phyloP scores from a whole-genome alignment of 2,113 vertebrate species.

The Gavia stellata region DNA sequence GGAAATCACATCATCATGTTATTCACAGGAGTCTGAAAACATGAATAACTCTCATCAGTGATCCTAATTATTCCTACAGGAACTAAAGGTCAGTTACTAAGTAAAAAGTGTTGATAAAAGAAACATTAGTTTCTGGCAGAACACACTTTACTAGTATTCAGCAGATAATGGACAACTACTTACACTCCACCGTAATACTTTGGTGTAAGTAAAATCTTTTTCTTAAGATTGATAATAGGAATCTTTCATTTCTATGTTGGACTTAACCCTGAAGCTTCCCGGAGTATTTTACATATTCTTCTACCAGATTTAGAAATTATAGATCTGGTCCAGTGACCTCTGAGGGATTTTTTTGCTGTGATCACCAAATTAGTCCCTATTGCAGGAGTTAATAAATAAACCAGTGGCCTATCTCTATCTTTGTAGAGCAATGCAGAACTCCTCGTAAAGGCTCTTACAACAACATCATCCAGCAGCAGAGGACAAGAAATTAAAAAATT shows the following conservation, averaged over 20 bases:
- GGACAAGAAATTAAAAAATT: background rate
- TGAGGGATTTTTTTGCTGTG: background rate
- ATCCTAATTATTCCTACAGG: conserved; percentile 44
- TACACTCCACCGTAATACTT: background rate
- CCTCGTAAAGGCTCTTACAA: background rate
- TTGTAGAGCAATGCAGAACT: background rate
- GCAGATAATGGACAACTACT: background rate
- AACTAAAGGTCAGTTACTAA: conserved; percentile 9
- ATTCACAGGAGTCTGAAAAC: conserved; percentile 17
- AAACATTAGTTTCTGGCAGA: conserved; percentile 15
- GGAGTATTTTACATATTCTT: background rate
- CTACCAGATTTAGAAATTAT: background rate
- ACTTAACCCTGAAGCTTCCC: background rate
- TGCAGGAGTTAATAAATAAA: background rate
- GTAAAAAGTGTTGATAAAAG: conserved; percentile 17
- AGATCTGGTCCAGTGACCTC: background rate
- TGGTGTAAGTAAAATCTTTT: background rate
- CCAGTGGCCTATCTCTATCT: background rate
- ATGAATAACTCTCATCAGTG: background rate
- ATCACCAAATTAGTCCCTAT: background rate
- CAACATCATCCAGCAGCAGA: background rate
- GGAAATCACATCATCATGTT: conserved; percentile 40
- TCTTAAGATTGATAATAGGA: background rate
- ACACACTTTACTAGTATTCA: background rate
- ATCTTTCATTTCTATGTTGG: background rate